These are phyloP conservation scores for Linnaemya vulpina DNA, from an alignment of 2,888 invertebrate genomes.

Conservation along the genomic window DNA sequence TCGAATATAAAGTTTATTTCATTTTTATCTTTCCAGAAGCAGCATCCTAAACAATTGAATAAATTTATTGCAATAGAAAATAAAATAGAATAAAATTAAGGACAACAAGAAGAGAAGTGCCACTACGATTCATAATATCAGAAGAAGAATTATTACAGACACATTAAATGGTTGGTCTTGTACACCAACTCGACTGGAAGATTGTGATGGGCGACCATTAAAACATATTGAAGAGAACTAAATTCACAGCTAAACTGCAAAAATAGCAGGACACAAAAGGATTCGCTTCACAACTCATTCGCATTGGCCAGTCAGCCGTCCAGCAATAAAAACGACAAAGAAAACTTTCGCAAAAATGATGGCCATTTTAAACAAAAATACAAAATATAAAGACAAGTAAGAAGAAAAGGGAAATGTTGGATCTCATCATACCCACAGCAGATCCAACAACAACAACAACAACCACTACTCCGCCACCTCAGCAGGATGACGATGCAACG, in stretches of 20 bases:
- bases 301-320: neutral
- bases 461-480: constrained; percentile 51
- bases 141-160: neutral
- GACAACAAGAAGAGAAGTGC: neutral
- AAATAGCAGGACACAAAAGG: neutral
- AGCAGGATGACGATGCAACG: constrained; percentile 47
- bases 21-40: constrained; percentile 39
- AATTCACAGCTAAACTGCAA: constrained; percentile 6
- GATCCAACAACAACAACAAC: constrained; percentile 55
- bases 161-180: neutral
- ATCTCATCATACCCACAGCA: constrained; percentile 66
- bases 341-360: constrained; percentile 14
- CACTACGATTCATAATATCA: constrained; percentile 26
- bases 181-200: neutral
- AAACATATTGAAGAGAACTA: constrained; percentile 16
- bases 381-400: neutral
- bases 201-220: neutral
- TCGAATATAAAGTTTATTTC: constrained; percentile 27
- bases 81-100: neutral
- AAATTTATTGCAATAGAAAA: constrained; percentile 37
- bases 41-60: constrained; percentile 52
- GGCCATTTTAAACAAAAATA: neutral
- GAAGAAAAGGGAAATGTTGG: constrained; percentile 62
- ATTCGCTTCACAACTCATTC: neutral
- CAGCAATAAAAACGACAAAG: neutral